Base-by-base conservation (phyloP, 2,888 invertebrate species). In the Ormia ochracea region DNA sequence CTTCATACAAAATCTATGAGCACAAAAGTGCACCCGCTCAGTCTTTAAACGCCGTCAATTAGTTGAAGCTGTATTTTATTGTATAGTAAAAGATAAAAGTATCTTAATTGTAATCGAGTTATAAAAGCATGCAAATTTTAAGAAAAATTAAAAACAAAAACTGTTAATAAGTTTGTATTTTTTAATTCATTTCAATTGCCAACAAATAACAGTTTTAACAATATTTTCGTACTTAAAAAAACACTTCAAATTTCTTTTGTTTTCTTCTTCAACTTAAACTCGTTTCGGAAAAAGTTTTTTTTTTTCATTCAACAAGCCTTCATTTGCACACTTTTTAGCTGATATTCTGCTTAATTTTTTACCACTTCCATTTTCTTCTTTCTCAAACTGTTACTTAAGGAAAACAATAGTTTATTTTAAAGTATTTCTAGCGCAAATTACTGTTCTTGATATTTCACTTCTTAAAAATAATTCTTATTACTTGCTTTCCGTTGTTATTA, bases 391-490 rank as follows among this genome's bases (percentile, higher is more conserved):
- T 33, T 59, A 26, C 26, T 41, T 45, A 2, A 17, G 17, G 6
- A 50, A 56, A 77, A 77, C 70, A 70, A 70, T 77, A 36, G 50
- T 52, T 58, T 77, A 52, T 59, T 58, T 48, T 56, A 28, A 43
- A 58, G 58, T 26, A 17, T 31, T 41, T 45, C 10, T 23, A n/a
- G 23, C n/a, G 1, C n/a, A 56, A 65, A 14, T 2, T 41, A 7
- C 54, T 73, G 56, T 10, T 73, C 10, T 6, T 63, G 41, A 56
- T 70, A 50, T 7, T 38, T 50, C 14, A 4, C 1, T 17, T 61
- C 4, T 5, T n/a, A 17, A 31, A n/a, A 56, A 19, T n/a, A 45
- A 19, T 66, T 41, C 43, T 19, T 14, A 9, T 23, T 14, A 33
- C 12, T 33, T 33, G 9, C 14, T 74, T 21, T 17, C 36, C 1